These are phyloP conservation scores for Bombycilla garrulus DNA, from an alignment of 2,113 vertebrate genomes.

Conservation along the genomic window DNA sequence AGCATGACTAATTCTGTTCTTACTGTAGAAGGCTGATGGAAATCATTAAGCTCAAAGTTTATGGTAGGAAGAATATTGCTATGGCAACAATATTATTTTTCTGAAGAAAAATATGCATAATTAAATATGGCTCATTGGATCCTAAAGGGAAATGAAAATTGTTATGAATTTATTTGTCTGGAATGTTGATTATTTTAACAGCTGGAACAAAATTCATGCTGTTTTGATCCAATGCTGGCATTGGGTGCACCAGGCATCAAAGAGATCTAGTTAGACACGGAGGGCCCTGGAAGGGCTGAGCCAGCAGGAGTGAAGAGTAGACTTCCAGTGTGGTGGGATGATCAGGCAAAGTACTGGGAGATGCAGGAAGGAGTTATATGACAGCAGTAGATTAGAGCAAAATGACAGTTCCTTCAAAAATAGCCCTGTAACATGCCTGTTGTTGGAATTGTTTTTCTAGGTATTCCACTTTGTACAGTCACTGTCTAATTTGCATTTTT, in stretches of 20 bases:
- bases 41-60: constrained; percentile 57
- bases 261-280: neutral
- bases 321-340: neutral
- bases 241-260: neutral
- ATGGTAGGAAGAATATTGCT: constrained; percentile 34
- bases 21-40: constrained; percentile 29
- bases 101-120: constrained; percentile 58
- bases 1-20: constrained; percentile 15
- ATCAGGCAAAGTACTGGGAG: neutral
- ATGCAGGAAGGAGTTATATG: neutral
- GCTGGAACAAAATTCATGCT: constrained; percentile 3
- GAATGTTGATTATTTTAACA: constrained; percentile 53
- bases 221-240: neutral
- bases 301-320: neutral
- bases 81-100: constrained; percentile 62
- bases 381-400: neutral
- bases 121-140: constrained; percentile 51
- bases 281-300: neutral
- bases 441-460: neutral
- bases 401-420: neutral
- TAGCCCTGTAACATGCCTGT: neutral
- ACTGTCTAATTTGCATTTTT: neutral
- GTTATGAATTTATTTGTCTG: constrained; percentile 59
- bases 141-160: constrained; percentile 60
- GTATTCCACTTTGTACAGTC: neutral